Conservation (phyloP, 1,140 invertebrate genomes). For the Chironomus tepperi region DNA sequence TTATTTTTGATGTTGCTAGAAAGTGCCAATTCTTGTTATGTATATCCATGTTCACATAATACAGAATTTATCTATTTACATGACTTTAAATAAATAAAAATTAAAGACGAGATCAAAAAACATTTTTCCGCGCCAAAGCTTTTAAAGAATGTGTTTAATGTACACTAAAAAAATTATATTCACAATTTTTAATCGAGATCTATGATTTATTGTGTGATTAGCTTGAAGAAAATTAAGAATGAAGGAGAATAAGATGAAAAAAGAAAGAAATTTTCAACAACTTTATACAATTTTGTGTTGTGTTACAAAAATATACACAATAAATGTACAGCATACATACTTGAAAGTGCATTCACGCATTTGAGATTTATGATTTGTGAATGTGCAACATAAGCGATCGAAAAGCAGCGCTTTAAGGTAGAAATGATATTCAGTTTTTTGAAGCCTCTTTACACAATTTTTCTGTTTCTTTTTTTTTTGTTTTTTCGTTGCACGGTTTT, state of each 20-base stretch:
- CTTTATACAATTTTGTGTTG: not conserved
- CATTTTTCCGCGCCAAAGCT: too few relatives aligned
- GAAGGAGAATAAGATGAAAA: not conserved
- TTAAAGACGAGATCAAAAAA: too few relatives aligned
- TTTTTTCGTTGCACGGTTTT: not conserved
- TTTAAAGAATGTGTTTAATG: too few relatives aligned
- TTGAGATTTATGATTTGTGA: conserved; percentile 21
- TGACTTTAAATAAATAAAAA: too few relatives aligned
- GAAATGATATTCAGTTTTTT: not conserved
- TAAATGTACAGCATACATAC: not conserved
- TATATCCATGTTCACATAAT: not conserved
- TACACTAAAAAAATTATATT: too few relatives aligned
- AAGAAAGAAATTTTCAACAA: not conserved
- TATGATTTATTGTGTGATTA: not conserved
- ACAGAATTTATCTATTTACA: too few relatives aligned
- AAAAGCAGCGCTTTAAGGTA: not conserved
- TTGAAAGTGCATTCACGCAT: conserved; percentile 22
- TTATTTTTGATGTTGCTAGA: conserved; percentile 14
- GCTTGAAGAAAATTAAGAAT: not conserved
- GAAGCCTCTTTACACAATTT: not conserved
- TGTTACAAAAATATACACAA: too few relatives aligned
- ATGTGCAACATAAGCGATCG: not conserved
- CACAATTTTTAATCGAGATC: too few relatives aligned
- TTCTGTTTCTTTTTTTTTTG: not conserved
- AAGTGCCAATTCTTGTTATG: not conserved